phyloP scores from a whole-genome alignment of 2,888 invertebrate genomes.

The Creontiades dilutus region DNA sequence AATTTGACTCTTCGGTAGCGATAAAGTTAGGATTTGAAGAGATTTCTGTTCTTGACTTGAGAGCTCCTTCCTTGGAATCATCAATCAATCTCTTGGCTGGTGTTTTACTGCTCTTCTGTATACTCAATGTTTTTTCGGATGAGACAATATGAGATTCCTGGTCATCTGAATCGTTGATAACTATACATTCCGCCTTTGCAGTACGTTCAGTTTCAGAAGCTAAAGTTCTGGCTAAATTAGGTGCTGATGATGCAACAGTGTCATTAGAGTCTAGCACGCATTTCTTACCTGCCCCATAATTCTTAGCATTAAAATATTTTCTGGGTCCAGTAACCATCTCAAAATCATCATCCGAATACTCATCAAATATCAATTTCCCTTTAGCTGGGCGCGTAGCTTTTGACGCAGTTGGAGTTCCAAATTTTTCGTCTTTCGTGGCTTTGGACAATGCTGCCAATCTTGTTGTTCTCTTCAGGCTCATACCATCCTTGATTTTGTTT shows the following conservation, averaged over 20 bases:
- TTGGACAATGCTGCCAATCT: not conserved
- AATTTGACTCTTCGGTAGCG: not conserved
- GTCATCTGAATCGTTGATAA: not conserved
- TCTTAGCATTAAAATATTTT: not conserved
- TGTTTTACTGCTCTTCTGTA: not conserved
- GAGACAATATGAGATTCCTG: not conserved
- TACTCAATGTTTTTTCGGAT: not conserved
- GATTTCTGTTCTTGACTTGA: not conserved
- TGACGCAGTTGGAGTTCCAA: constrained; percentile 29
- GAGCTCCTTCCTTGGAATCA: no score
- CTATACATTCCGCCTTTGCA: not conserved
- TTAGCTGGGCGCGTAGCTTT: not conserved
- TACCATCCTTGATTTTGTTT: not conserved
- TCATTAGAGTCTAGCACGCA: no score
- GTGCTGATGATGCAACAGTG: not conserved
- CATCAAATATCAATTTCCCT: constrained; percentile 1
- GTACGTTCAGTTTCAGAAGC: no score
- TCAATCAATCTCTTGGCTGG: not conserved
- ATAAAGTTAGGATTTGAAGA: not conserved
- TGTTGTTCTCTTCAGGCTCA: not conserved
- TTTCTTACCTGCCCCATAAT: not conserved
- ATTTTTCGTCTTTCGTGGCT: not conserved
- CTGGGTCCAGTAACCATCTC: not conserved
- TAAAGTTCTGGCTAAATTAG: not conserved
- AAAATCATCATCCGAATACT: not conserved